Base-by-base conservation (phyloP, 2,888 invertebrate species). In the Seira sanloemensis region DNA sequence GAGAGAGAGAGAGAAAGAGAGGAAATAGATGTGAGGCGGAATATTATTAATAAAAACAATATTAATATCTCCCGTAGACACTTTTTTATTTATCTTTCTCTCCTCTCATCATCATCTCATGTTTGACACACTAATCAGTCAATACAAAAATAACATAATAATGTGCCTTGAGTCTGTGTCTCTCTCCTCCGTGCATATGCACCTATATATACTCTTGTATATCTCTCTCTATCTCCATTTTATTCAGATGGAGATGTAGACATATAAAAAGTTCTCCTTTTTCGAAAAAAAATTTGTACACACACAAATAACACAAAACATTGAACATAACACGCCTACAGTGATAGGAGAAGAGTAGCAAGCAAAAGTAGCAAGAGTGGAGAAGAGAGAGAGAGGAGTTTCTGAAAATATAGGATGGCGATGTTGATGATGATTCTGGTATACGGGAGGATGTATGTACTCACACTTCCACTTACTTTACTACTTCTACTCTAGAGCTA, bases 61-160 rank as follows among this genome's bases (percentile, higher is more conserved):
- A 73, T 73, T 19, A 21, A 67, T 67, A 67, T 67, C 67, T 24
- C 24, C 37, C 12, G 37, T 23, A 67, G 21, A 67, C 21, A 24
- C 23, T 24, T 67, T 67, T 21, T 67, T 67, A 37, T 67, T 24
- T 24, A 23, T 37, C 23, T 50, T 68, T 23, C 25, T 58, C 72
- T 46, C 25, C 74, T 27, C 26, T n/a, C 68, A 54, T 68, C 74
- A 69, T 79, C 79, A 69, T 37, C 78, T 78, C 54, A 24, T 67
- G 54, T 75, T 80, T 80, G 80, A 75, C 80, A 79, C 79, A 80
- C 68, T 75, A 80, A 80, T 81, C 81, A 76, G 81, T 81, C 81
- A 69, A 81, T 81, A 75, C 62, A 80, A 80, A 81, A 75, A 37
- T 37, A 37, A 26, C 50, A 74, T 37, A 12, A 37, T 37, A 37